Evolutionary conservation across 1,140 invertebrate genomes (phyloP).

Genomic region (Fopius arisanus): DNA sequence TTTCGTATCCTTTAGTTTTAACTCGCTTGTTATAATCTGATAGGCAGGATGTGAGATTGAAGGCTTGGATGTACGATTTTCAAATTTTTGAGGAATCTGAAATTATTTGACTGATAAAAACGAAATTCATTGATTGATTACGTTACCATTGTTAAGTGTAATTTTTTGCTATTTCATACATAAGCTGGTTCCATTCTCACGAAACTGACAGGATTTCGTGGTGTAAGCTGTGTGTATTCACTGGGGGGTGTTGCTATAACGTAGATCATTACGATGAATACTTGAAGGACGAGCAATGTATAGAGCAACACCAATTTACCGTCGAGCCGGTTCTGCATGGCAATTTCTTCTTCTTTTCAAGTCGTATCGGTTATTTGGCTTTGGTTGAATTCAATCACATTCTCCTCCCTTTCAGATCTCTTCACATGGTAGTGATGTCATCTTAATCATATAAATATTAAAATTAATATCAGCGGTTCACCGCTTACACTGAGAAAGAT

Average conservation of each 20-base stretch:
- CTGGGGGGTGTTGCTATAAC: conserved; percentile 57
- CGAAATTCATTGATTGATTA: no score
- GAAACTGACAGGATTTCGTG: conserved; percentile 53
- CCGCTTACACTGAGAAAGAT: no score
- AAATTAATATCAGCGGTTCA: no score
- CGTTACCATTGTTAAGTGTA: no score
- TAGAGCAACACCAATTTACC: conserved; percentile 59
- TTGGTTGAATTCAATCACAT: not conserved
- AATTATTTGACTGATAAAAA: not conserved
- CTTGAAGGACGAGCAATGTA: conserved; percentile 58
- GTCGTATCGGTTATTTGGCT: not conserved
- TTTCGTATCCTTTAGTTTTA: conserved; percentile 54
- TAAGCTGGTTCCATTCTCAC: conserved; percentile 49
- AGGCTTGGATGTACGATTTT: conserved; percentile 37
- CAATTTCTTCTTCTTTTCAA: conserved; percentile 28
- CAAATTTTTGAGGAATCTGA: conserved; percentile 35
- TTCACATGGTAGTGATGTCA: not conserved
- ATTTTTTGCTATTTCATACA: conserved; percentile 40
- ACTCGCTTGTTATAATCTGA: conserved; percentile 52
- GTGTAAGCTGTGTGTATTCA: conserved; percentile 45
- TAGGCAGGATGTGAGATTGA: no score
- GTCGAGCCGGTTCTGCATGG: conserved; percentile 60
- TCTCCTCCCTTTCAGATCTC: not conserved
- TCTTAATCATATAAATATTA: not conserved
- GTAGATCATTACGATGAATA: conserved; percentile 61